Evolutionary conservation across 2,888 invertebrate species (phyloP), one percentile per base, ranked within the genome.

Genomic region (Hemistola chrysoprasaria): DNA sequence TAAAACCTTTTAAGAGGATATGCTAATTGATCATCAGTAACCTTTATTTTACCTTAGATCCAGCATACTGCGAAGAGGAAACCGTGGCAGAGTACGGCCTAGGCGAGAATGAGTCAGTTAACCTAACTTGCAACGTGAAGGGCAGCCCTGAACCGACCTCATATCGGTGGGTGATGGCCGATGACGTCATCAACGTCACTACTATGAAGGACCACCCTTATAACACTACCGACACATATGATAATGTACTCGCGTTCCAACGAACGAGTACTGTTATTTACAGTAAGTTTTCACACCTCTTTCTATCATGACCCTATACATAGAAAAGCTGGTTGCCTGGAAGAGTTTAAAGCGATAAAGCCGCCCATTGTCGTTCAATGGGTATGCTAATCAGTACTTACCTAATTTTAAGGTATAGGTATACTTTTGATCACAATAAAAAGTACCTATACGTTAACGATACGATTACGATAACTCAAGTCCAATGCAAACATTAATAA

Each of bases 101-200:
- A 0, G 75, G 68, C 1, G 76, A 78, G 25, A 70, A 72, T 27
- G 82, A 83, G 27, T 66, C 67, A 1, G 66, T 86, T 23, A 82
- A 86, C 47, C 57, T 88, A 41, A 82, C 79, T 0, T 88, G 88
- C 51, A 73, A 66, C 22, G 71, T 85, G 26, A 71, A 63, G 23
- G 68, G 70, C 1, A 81, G 79, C 42, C 88, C 88, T 0, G 53
- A 55, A 38, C 79, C 85, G 7, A 42, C 37, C 1, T 50, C 66
- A 1, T 86, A 78, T 58, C 72, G 75, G 30, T 88, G 88, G 88
- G 61, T 76, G 34, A 40, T 82, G 1, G 72, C 80, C 7, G 70
- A 74, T 52, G 78, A 73, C 8, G 68, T 59, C 0, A 67, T 70
- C 3, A 71, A 79, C 22, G 39, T 56, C 0, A 63, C 53, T 37